Base-by-base conservation (phyloP, 2,797 vertebrate species). In the Urosaurus nigricauda region DNA sequence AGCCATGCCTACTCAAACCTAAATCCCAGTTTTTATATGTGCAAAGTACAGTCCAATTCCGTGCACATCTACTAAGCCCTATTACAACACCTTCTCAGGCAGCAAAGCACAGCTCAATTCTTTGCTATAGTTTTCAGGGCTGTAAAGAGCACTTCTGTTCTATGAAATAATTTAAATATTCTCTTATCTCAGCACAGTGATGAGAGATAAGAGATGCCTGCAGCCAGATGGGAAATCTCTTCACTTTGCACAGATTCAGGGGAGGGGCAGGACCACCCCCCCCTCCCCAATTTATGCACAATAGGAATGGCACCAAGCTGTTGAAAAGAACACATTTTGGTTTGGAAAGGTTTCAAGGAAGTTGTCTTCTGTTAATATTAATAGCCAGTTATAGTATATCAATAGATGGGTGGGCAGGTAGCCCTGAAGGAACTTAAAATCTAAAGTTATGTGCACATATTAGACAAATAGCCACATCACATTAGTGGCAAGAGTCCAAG, bases 401-500 rank as follows among this genome's bases (percentile, higher is more conserved):
- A 85, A 58, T 9, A 79, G n/a, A 80, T 51, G 32, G 29, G 58
- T 58, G 63, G 29, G 32, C 26, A 58, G 24, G 71, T 63, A 63
- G 53, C 37, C 29, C 71, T 16, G 19, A 87, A 81, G 21, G 32
- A 26, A 53, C 9, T 60, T 77, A 79, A 58, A 80, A 47, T 79
- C 51, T 71, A n/a, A 88, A 84, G 21, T 60, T 85, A 81, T 60
- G 24, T 63, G 29, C 32, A 73, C 11, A 63, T 73, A 83, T 70
- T 16, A 53, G 88, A 85, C 53, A 63, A 75, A 11, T 79, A 65
- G 83, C 40, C 26, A 0, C 21, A 37, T 74, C 43, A 63, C 47
- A 32, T 51, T 78, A 47, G 58, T 9, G 19, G 60, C 79, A 75
- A 77, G 71, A 68, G 26, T 86, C 58, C 87, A 84, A 88, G 47